phyloP scores from a whole-genome alignment of 1,140 invertebrate genomes.

The Atopsyche davidsoni region DNA sequence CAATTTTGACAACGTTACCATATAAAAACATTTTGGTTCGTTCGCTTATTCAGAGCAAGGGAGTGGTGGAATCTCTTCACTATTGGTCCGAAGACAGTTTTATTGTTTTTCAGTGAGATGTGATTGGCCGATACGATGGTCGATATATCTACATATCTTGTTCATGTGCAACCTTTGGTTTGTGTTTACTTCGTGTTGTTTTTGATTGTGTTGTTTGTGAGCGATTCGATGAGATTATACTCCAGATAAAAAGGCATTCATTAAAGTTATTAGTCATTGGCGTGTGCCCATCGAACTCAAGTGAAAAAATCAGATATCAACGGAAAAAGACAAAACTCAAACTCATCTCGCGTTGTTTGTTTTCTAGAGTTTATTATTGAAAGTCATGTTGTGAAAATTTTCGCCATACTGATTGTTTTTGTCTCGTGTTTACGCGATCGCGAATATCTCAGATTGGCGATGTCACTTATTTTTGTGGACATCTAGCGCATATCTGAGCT shows the following conservation, averaged over 20 bases:
- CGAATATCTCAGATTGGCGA: conserved; percentile 11
- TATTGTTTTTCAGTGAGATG: too few species aligned
- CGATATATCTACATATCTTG: conserved; percentile 17
- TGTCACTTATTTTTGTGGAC: conserved; percentile 17
- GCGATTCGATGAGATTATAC: conserved; percentile 4
- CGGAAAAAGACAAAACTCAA: background rate
- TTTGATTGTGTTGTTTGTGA: conserved; percentile 8
- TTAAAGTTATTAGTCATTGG: conserved; percentile 3
- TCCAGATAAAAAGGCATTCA: conserved; percentile 7
- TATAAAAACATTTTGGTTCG: too few species aligned
- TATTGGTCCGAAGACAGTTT: too few species aligned
- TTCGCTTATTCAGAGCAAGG: too few species aligned
- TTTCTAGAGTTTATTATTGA: conserved; percentile 15
- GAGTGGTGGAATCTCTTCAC: too few species aligned
- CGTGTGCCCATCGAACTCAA: conserved; percentile 3
- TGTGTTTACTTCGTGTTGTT: conserved; percentile 9
- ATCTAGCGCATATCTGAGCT: conserved; percentile 5
- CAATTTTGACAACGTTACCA: too few species aligned
- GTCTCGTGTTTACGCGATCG: conserved; percentile 16
- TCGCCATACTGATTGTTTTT: conserved; percentile 24
- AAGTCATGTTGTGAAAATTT: conserved; percentile 18
- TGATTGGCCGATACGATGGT: conserved; percentile 14
- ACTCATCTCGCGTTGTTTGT: conserved; percentile 1
- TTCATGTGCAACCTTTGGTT: conserved; percentile 23
- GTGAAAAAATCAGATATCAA: background rate